Conservation (phyloP, 53 echinoderm and acorn worm species). For the Stichopus horrens region DNA sequence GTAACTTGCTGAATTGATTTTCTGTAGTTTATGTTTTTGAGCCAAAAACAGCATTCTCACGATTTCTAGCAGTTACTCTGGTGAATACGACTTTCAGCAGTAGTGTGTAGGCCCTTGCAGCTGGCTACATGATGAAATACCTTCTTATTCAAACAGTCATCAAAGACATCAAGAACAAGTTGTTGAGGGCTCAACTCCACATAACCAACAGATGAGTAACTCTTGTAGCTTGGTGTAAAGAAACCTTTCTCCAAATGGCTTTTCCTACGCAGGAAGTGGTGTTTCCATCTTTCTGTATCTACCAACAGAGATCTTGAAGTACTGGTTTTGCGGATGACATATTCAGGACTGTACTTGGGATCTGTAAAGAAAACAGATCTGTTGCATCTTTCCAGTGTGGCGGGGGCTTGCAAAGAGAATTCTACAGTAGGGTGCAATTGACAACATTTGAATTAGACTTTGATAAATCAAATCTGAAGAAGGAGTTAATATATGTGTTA, state of each 20-base stretch:
- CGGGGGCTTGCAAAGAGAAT: neutral
- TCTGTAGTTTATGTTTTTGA: too few relatives aligned
- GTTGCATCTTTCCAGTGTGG: too few relatives aligned
- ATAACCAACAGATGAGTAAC: conserved; percentile 74
- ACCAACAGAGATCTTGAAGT: conserved; percentile 54
- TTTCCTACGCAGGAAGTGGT: conserved; percentile 50
- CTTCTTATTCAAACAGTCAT: conserved; percentile 67
- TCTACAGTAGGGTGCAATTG: too few relatives aligned
- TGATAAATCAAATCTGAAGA: neutral
- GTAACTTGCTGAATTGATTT: too few relatives aligned
- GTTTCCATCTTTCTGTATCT: conserved; percentile 57
- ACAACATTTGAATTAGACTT: neutral
- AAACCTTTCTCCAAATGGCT: conserved; percentile 74
- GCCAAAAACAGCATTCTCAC: too few relatives aligned
- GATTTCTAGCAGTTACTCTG: too few relatives aligned
- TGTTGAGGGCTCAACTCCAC: conserved; percentile 73
- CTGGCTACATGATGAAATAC: conserved; percentile 8
- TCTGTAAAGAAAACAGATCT: conserved; percentile 35
- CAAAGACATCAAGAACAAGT: conserved; percentile 71
- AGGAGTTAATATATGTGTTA: neutral
- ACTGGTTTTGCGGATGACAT: conserved; percentile 64
- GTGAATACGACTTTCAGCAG: too few relatives aligned
- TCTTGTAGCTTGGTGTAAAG: conserved; percentile 72
- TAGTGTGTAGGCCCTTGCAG: too few relatives aligned
- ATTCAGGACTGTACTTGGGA: conserved; percentile 63